phyloP scores from a whole-genome alignment of 2,888 invertebrate genomes.

The Hyposoter didymator region DNA sequence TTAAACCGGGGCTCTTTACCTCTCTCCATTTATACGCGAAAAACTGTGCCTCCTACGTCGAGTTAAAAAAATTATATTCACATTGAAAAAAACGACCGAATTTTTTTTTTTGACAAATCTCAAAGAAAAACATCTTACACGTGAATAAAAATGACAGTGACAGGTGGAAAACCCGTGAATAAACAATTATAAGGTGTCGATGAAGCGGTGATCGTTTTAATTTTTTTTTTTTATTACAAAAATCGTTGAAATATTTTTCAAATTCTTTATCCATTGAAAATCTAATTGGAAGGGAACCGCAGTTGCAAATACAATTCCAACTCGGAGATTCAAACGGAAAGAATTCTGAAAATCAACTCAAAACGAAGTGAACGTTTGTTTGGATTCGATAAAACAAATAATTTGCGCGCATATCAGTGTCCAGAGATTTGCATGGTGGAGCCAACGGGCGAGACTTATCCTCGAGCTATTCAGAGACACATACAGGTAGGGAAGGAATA shows the following conservation, averaged over 20 bases:
- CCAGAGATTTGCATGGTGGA: conserved; percentile 12
- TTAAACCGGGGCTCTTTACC: conserved; percentile 42
- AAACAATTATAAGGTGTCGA: not conserved
- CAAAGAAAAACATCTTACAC: not conserved
- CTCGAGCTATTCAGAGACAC: not conserved
- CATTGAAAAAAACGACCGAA: not conserved
- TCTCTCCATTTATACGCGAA: not conserved
- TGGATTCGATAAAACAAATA: conserved; percentile 1
- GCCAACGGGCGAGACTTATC: not conserved
- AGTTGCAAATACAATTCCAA: not conserved
- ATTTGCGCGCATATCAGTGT: conserved; percentile 15
- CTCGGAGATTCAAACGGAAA: not conserved
- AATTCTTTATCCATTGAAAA: not conserved
- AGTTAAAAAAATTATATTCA: not conserved
- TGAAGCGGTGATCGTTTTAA: not conserved
- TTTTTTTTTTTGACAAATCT: not conserved
- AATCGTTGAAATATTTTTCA: not conserved
- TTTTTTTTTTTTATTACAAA: not conserved
- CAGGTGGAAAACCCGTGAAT: not conserved
- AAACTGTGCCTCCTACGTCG: not conserved
- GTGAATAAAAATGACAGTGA: not conserved
- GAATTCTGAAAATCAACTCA: not conserved
- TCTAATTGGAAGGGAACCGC: not conserved
- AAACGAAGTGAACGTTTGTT: not conserved
- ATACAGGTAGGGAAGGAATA: conserved; percentile 31